These are phyloP conservation scores for Phyllotreta cruciferae DNA, from an alignment of 2,888 invertebrate species.

Conservation along the genomic window DNA sequence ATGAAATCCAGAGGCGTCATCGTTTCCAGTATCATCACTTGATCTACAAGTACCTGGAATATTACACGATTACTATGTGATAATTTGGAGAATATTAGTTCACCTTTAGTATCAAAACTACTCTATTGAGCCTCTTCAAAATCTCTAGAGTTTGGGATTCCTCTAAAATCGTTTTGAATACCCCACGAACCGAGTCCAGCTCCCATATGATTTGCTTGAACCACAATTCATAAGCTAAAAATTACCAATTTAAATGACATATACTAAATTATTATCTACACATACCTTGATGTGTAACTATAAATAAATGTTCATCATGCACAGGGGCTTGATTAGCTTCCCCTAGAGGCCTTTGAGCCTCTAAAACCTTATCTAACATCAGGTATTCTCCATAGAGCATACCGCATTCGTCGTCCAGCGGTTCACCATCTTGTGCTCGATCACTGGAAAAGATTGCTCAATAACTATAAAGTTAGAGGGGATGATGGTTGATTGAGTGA, in stretches of 20 bases:
- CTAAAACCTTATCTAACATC: conserved; percentile 85
- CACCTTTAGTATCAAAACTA: conserved; percentile 92
- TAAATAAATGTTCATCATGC: conserved; percentile 97
- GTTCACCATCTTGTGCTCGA: conserved; percentile 62
- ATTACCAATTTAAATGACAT: conserved; percentile 3
- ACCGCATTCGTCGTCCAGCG: conserved; percentile 74
- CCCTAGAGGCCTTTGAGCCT: conserved; percentile 83
- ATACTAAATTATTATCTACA: not conserved
- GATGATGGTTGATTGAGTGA: too few relatives aligned
- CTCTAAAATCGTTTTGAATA: conserved; percentile 81
- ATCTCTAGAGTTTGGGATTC: conserved; percentile 94
- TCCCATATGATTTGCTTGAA: conserved; percentile 99
- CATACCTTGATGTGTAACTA: conserved; percentile 95
- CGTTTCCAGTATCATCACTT: conserved; percentile 96
- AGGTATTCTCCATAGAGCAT: conserved; percentile 91
- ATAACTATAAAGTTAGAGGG: not conserved
- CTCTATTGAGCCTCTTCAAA: conserved; percentile 86
- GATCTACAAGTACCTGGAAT: conserved; percentile 88
- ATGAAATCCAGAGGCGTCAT: conserved; percentile 99
- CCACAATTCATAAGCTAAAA: conserved; percentile 96
- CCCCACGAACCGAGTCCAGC: conserved; percentile 86
- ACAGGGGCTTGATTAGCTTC: conserved; percentile 75
- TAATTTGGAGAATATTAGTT: not conserved
- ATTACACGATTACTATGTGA: not conserved
- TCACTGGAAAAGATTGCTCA: conserved; percentile 40